These are phyloP conservation scores for Drosophila serrata DNA, from an alignment of 1,140 invertebrate genomes.

Conservation along the genomic window DNA sequence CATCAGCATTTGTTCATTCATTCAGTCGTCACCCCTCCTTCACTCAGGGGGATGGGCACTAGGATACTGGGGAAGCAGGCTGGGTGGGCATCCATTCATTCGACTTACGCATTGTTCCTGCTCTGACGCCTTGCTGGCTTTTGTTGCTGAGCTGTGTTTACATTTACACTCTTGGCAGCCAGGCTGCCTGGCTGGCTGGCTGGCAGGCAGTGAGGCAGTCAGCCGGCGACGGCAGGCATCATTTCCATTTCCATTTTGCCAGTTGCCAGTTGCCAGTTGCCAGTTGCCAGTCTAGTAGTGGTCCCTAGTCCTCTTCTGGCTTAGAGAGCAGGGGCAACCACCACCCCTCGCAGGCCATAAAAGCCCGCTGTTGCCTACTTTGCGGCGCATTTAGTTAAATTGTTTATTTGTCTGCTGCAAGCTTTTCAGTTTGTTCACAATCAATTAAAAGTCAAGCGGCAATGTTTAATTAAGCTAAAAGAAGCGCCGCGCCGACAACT, in stretches of 20 bases:
- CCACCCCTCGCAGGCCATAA: constrained; percentile 42
- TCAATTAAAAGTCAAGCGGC: constrained; percentile 80
- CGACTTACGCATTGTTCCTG: constrained; percentile 77
- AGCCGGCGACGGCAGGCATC: constrained; percentile 61
- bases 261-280: constrained; percentile 43
- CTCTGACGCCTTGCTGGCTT: constrained; percentile 75
- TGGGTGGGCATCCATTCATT: constrained; percentile 55
- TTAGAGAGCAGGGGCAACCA: constrained; percentile 16
- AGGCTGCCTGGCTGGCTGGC: neutral
- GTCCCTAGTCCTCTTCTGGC: constrained; percentile 31
- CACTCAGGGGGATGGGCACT: constrained; percentile 1
- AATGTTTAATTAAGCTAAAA: constrained; percentile 84
- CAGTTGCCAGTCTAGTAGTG: constrained; percentile 21
- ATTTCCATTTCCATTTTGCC: constrained; percentile 69
- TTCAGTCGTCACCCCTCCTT: constrained; percentile 42
- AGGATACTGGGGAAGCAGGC: neutral
- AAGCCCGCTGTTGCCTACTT: constrained; percentile 71
- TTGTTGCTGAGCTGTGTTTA: constrained; percentile 78
- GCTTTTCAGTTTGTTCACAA: constrained; percentile 77
- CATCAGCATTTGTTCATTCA: constrained; percentile 78
- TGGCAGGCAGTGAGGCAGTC: constrained; percentile 4
- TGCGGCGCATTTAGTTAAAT: constrained; percentile 83
- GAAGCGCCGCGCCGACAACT: constrained; percentile 48
- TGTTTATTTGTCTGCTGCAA: constrained; percentile 73
- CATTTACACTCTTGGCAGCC: constrained; percentile 74